A percentile compares a stretch with the other conserved stretches of the same genome.
Conservation (phyloP, 2,797 vertebrate genomes). For the Pseudomugil gertrudae region DNA sequence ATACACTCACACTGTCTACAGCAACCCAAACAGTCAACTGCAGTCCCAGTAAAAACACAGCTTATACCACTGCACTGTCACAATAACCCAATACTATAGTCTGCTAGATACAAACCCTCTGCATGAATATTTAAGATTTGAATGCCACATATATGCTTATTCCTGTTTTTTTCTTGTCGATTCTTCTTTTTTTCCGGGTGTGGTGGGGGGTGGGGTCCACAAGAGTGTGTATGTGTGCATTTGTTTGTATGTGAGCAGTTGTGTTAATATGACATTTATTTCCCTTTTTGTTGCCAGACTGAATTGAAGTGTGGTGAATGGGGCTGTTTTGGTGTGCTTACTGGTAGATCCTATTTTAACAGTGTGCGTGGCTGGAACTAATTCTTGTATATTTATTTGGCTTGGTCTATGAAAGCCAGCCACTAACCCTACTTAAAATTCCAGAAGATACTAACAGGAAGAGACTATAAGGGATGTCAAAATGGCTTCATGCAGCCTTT, state of each 20-base stretch:
- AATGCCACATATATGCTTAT: conserved; percentile 19
- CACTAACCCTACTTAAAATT: conserved; percentile 72
- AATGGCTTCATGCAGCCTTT: conserved; percentile 43
- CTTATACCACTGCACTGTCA: neutral
- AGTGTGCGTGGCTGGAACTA: conserved; percentile 74
- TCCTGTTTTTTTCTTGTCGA: conserved; percentile 6
- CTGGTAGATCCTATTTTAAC: conserved; percentile 72
- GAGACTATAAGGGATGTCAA: conserved; percentile 38
- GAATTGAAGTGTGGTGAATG: conserved; percentile 71
- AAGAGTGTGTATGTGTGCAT: neutral
- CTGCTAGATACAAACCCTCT: neutral
- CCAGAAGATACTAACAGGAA: conserved; percentile 49
- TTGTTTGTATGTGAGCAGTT: conserved; percentile 4
- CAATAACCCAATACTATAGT: neutral
- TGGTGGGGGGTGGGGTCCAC: neutral
- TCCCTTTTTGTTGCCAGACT: conserved; percentile 48
- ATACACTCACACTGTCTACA: neutral
- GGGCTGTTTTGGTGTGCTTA: conserved; percentile 74
- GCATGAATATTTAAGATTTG: neutral
- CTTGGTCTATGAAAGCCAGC: conserved; percentile 68
- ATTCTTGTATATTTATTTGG: conserved; percentile 81
- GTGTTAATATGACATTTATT: conserved; percentile 59
- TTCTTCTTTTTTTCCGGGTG: no score
- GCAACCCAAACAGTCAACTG: no score
- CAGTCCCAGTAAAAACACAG: neutral